Evolutionary conservation across 2,888 invertebrate genomes (phyloP).

Genomic region (Herminia tarsipennalis): DNA sequence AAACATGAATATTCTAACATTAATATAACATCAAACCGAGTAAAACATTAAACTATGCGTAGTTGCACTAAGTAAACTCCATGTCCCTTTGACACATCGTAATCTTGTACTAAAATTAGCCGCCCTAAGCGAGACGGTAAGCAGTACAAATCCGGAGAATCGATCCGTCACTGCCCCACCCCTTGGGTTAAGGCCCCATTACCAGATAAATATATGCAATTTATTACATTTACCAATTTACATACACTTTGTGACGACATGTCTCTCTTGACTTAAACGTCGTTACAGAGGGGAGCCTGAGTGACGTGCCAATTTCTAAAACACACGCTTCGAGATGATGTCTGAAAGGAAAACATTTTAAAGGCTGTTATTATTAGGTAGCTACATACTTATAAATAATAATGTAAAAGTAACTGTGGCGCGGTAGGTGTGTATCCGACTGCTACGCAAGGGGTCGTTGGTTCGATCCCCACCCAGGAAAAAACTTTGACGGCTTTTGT

Average conservation of each 20-base stretch:
- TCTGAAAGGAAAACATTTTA: conserved; percentile 8
- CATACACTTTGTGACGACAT: conserved; percentile 78
- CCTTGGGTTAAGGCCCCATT: conserved; percentile 73
- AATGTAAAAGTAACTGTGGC: too few relatives aligned
- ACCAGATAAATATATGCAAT: conserved; percentile 82
- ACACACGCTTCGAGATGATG: conserved; percentile 12
- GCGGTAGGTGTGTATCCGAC: too few relatives aligned
- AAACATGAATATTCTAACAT: too few relatives aligned
- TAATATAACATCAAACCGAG: too few relatives aligned
- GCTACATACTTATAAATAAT: too few relatives aligned
- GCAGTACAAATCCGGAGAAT: conserved; percentile 48
- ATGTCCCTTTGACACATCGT: neutral
- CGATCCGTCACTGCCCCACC: conserved; percentile 61
- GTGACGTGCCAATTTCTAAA: conserved; percentile 43
- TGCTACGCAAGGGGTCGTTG: too few relatives aligned
- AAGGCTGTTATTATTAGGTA: too few relatives aligned
- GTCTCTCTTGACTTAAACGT: conserved; percentile 71
- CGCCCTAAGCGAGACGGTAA: conserved; percentile 40
- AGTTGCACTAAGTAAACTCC: neutral
- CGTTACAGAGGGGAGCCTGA: conserved; percentile 59
- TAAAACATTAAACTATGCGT: neutral
- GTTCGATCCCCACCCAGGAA: too few relatives aligned
- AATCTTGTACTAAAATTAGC: conserved; percentile 31
- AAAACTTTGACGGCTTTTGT: too few relatives aligned
- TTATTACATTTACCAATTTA: conserved; percentile 85